Evolutionary conservation across 2,797 vertebrate species (phyloP).

Genomic region (Sus cebifrons): DNA sequence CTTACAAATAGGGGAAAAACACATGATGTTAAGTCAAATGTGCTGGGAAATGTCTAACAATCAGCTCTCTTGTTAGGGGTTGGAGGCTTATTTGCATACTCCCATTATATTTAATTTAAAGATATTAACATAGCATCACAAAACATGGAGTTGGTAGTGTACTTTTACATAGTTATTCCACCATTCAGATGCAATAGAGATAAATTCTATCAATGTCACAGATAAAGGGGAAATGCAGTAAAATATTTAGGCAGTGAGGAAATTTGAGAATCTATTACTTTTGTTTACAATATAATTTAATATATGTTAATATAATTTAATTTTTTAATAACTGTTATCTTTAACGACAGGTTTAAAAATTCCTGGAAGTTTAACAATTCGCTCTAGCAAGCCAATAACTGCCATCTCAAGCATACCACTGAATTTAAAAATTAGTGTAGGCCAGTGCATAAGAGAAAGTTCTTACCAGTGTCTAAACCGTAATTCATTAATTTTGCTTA

Average conservation of each 20-base stretch:
- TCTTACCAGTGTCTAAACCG: background rate
- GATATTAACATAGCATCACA: background rate
- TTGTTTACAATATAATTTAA: conserved; percentile 33
- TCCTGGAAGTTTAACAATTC: conserved; percentile 8
- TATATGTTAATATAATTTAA: conserved; percentile 1
- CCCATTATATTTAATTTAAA: conserved; percentile 19
- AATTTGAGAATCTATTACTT: background rate
- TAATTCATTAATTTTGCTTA: conserved; percentile 16
- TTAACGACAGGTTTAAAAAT: background rate
- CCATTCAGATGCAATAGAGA: background rate
- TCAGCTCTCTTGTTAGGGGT: background rate
- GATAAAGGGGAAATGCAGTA: background rate
- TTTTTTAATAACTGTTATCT: conserved; percentile 15
- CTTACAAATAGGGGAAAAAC: background rate
- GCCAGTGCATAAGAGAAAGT: background rate
- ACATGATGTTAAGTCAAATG: background rate
- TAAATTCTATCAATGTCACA: background rate
- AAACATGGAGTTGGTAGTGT: background rate
- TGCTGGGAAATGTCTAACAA: conserved; percentile 38
- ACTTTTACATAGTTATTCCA: background rate
- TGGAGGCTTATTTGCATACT: background rate
- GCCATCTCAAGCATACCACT: background rate
- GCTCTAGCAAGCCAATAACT: background rate
- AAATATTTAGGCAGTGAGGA: background rate
- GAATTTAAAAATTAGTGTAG: background rate